Evolutionary conservation across 2,888 invertebrate genomes (phyloP).

Genomic region (Eledona agricola): DNA sequence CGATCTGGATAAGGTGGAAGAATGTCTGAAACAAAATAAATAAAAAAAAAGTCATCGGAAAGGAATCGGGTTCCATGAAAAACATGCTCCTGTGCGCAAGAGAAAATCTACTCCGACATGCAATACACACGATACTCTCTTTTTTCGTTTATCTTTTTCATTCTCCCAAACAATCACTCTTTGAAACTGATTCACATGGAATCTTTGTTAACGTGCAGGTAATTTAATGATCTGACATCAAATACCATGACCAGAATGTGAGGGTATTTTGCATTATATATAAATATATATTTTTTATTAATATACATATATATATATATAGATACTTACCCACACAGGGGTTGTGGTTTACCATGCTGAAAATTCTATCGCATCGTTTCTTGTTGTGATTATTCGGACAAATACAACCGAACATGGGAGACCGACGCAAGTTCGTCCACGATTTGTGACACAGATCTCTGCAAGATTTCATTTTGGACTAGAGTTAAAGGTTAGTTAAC

Average conservation of each 20-base stretch:
- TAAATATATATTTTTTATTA: no score
- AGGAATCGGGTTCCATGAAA: constrained; percentile 6
- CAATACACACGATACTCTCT: constrained; percentile 25
- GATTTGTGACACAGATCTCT: constrained; percentile 88
- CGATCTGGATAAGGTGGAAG: constrained; percentile 67
- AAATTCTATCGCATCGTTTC: constrained; percentile 88
- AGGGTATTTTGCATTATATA: no score
- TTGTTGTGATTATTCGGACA: constrained; percentile 92
- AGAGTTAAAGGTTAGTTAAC: constrained; percentile 31
- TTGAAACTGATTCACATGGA: constrained; percentile 37
- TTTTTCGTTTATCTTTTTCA: background rate
- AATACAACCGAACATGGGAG: constrained; percentile 92
- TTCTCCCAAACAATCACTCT: constrained; percentile 26
- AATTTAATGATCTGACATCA: no score
- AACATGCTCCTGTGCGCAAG: constrained; percentile 28
- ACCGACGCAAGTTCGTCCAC: constrained; percentile 85
- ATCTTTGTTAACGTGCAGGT: constrained; percentile 38
- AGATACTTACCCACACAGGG: constrained; percentile 88
- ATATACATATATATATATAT: no score
- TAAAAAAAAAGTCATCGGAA: constrained; percentile 25
- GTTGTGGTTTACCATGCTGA: constrained; percentile 90
- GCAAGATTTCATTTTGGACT: constrained; percentile 50
- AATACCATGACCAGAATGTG: constrained; percentile 25
- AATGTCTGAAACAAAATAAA: constrained; percentile 67
- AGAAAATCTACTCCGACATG: constrained; percentile 20